Evolutionary conservation across 2,113 vertebrate species (phyloP).

Genomic region (Eulacestoma nigropectus): DNA sequence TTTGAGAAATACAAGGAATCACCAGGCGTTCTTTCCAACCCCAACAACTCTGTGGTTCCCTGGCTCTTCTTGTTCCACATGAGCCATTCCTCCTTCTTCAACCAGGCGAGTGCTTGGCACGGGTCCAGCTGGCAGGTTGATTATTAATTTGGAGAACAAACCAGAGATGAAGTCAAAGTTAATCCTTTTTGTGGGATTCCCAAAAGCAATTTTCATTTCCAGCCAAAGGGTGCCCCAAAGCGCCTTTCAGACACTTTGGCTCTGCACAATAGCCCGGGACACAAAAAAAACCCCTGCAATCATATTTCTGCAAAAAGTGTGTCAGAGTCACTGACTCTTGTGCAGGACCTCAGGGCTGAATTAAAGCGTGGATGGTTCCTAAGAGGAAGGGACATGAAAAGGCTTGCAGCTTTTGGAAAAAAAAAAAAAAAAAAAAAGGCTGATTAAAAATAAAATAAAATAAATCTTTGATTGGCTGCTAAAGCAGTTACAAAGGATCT

Average conservation of each 20-base stretch:
- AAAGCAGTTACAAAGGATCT: not conserved
- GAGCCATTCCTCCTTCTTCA: not conserved
- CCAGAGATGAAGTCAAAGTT: conserved; percentile 60
- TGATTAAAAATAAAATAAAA: not conserved
- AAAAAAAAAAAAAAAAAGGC: not conserved
- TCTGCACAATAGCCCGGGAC: not conserved
- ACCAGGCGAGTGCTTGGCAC: not conserved
- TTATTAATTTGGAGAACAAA: conserved; percentile 64
- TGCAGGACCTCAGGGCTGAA: not conserved
- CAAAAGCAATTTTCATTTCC: conserved; percentile 68
- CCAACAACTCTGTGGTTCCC: not conserved
- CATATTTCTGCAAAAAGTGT: not conserved
- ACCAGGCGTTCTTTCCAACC: not conserved
- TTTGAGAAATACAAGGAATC: not conserved
- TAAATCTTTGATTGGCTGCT: not conserved
- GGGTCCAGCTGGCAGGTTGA: conserved; percentile 43
- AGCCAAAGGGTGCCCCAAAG: conserved; percentile 42
- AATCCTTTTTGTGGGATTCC: conserved; percentile 64
- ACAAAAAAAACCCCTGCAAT: not conserved
- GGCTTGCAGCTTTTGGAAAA: not conserved
- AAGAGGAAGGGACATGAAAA: not conserved
- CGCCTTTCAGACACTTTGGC: conserved; percentile 1
- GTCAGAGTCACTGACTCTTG: not conserved
- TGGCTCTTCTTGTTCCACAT: not conserved
- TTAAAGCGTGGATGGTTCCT: not conserved